phyloP scores from a whole-genome alignment of 2,888 invertebrate species.

The Scelioninae gen. 1 region DNA sequence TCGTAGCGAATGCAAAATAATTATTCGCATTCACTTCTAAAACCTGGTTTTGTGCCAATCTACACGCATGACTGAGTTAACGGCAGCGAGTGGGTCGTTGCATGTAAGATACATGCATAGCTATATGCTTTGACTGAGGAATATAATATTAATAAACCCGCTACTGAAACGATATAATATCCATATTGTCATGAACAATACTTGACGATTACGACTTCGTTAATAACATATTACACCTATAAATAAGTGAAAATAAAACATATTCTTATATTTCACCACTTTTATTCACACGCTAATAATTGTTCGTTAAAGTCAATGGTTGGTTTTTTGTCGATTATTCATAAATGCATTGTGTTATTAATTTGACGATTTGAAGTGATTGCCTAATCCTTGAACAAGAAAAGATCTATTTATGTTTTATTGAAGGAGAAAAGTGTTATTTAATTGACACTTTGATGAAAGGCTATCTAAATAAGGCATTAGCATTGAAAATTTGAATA shows the following conservation, averaged over 20 bases:
- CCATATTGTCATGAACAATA: conserved; percentile 57
- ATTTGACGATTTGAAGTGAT: background rate
- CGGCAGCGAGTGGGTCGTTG: conserved; percentile 66
- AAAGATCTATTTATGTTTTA: background rate
- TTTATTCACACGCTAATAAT: conserved; percentile 32
- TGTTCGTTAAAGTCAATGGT: conserved; percentile 14
- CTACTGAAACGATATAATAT: conserved; percentile 50
- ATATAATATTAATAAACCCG: conserved; percentile 63
- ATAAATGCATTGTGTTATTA: background rate
- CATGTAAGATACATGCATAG: conserved; percentile 53
- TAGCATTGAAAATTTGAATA: background rate
- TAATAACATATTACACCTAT: conserved; percentile 33
- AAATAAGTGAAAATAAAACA: conserved; percentile 34
- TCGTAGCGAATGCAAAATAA: conserved; percentile 31
- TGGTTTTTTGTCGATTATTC: conserved; percentile 3
- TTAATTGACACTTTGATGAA: background rate
- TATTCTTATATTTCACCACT: conserved; percentile 5
- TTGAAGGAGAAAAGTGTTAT: background rate
- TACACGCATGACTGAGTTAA: conserved; percentile 73
- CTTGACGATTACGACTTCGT: conserved; percentile 46
- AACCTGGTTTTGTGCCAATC: conserved; percentile 70
- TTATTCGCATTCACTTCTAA: conserved; percentile 71
- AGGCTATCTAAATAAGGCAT: no score
- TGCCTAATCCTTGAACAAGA: background rate
- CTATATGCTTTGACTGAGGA: conserved; percentile 42